These are phyloP conservation scores for Uropetala carovei DNA, from an alignment of 2,888 invertebrate species.

Conservation along the genomic window DNA sequence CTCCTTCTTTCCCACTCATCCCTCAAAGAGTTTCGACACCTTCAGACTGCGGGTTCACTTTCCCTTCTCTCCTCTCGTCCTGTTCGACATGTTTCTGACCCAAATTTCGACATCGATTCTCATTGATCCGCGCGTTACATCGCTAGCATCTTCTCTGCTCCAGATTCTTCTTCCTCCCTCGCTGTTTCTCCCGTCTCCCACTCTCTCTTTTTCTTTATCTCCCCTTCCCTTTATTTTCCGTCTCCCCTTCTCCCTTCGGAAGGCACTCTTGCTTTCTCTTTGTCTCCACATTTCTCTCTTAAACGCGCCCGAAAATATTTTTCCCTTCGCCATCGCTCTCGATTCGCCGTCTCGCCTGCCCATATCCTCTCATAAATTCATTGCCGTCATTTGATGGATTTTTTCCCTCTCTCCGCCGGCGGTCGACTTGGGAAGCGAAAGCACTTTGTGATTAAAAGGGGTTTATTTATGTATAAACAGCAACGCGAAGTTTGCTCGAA, in stretches of 20 bases:
- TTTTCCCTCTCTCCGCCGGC: background rate
- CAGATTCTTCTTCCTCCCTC: background rate
- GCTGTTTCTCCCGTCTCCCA: too few relatives aligned
- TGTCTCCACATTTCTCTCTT: background rate
- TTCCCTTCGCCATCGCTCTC: background rate
- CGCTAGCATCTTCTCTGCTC: slow-evolving; percentile 14
- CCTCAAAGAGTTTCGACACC: background rate
- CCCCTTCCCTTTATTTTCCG: background rate
- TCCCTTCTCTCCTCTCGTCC: background rate
- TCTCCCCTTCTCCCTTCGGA: background rate
- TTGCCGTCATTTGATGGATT: background rate
- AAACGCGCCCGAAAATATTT: background rate
- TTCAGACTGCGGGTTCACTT: background rate
- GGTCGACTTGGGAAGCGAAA: background rate
- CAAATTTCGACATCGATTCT: background rate
- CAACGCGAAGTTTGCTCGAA: too few relatives aligned
- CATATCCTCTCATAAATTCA: background rate
- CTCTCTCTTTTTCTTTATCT: too few relatives aligned
- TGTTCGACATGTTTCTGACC: background rate
- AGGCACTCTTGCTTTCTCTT: background rate
- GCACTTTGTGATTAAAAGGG: slow-evolving; percentile 20
- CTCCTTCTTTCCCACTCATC: background rate
- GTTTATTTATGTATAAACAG: background rate
- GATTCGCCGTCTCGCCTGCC: too few relatives aligned
- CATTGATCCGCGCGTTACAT: background rate